These are phyloP conservation scores for Coronaproctus castanopsis DNA, from an alignment of 2,888 invertebrate species.

Conservation along the genomic window DNA sequence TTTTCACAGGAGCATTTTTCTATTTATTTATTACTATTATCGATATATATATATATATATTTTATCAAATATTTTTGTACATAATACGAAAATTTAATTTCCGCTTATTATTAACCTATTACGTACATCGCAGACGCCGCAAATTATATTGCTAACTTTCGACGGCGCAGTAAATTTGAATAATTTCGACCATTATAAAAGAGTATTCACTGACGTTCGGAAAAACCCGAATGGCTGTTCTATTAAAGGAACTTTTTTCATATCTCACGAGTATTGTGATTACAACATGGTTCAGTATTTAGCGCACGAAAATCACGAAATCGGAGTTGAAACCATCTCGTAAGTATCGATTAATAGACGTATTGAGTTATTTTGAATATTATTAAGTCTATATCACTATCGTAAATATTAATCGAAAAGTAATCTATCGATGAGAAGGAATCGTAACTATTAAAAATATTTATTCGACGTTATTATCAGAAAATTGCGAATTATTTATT, in stretches of 20 bases:
- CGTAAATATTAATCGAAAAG: no score
- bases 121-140: constrained; percentile 65
- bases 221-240: constrained; percentile 77
- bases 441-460: no score
- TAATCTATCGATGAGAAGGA: no score
- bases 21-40: no score
- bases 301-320: constrained; percentile 74
- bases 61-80: no score
- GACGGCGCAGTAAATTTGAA: constrained; percentile 84
- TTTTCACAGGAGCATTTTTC: no score
- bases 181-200: constrained; percentile 69
- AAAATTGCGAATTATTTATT: no score
- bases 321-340: constrained; percentile 49
- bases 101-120: no score
- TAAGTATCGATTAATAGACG: constrained; percentile 29
- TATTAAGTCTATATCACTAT: no score
- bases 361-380: background rate
- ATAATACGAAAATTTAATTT: no score
- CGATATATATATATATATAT: no score
- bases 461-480: no score
- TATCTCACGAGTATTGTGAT: constrained; percentile 74
- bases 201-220: constrained; percentile 57
- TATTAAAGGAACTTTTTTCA: constrained; percentile 78
- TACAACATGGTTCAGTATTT: constrained; percentile 80
- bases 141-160: constrained; percentile 79